Percentiles rank a stretch among this genome's conserved stretches.
Evolutionary conservation across 2,888 invertebrate genomes (phyloP).

Genomic region (Cylindroiulus punctatus): DNA sequence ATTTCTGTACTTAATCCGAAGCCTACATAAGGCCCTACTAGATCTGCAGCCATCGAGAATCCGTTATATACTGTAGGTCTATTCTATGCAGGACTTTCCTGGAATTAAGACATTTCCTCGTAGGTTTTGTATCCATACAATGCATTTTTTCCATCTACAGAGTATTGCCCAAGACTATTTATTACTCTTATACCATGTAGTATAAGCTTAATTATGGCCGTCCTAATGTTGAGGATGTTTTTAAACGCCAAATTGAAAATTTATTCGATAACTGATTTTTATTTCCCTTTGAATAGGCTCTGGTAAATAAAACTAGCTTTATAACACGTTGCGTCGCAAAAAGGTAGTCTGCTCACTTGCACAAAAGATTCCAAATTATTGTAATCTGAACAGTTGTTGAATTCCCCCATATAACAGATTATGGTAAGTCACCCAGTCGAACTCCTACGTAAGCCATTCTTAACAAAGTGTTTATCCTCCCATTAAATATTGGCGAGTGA

Average conservation of each 20-base stretch:
- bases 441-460: not conserved
- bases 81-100: not conserved
- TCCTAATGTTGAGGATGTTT: too few species aligned
- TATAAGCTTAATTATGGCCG: too few species aligned
- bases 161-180: not conserved
- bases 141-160: not conserved
- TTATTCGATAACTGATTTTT: not conserved
- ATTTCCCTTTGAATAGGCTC: not conserved
- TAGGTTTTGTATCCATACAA: not conserved
- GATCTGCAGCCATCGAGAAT: not conserved
- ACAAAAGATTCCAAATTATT: not conserved
- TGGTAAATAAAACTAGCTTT: not conserved
- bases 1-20: not conserved
- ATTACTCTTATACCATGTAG: too few species aligned
- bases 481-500: constrained; percentile 8
- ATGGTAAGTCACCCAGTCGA: not conserved
- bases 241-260: not conserved
- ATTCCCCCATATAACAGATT: not conserved
- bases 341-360: not conserved
- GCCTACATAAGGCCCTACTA: not conserved
- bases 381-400: not conserved
- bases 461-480: constrained; percentile 18
- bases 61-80: not conserved
- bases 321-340: not conserved
- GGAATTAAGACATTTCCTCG: not conserved